Base-by-base conservation (phyloP, 1,140 invertebrate genomes). In the Trichoplusia ni region DNA sequence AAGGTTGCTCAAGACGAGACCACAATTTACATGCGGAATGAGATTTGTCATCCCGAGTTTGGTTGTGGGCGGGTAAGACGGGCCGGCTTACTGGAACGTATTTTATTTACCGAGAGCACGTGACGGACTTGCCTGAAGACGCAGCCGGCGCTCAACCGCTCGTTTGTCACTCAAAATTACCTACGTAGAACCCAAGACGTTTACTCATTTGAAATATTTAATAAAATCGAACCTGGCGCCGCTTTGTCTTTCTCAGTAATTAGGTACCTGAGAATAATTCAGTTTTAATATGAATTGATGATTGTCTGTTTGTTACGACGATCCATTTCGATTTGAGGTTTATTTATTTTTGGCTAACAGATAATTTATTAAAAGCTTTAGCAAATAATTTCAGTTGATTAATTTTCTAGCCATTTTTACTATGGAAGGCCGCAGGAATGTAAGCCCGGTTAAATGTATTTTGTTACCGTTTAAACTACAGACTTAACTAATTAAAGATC, bases 91-190 rank as follows among this genome's bases (percentile, higher is more conserved):
- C 66, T 74, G 37, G 64, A 67, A 79, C 67, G 60, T 73, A 76
- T 73, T 79, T 81, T 82, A 82, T 83, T 81, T 78, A 81, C 69
- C 61, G 70, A 53, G 77, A 66, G 74, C 71, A 77, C 72, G 76
- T 81, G 75, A 73, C 74, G 71, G 75, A 67, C 69, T 73, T 67
- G 19, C 21, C 51, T 71, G 56, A 51, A 72, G 71, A 68, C 73
- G 62, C 75, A 77, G 68, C 69, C 64, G 74, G 73, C 58, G 71
- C 70, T 73, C 72, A 74, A 73, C 77, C 73, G 73, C 67, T 75
- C 77, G 71, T 84, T 82, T 82, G 74, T 84, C 74, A 79, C 66
- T 66, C 63, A 69, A 75, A 77, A 82, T 79, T 80, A 76, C 73
- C 62, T 64, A 2, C 9, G n/a, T n/a, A n/a, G n/a, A n/a, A 51